Percentiles rank a stretch among this genome's conserved stretches.
phyloP scores from a whole-genome alignment of 2,113 vertebrate genomes.

The Ramphastos sulfuratus region DNA sequence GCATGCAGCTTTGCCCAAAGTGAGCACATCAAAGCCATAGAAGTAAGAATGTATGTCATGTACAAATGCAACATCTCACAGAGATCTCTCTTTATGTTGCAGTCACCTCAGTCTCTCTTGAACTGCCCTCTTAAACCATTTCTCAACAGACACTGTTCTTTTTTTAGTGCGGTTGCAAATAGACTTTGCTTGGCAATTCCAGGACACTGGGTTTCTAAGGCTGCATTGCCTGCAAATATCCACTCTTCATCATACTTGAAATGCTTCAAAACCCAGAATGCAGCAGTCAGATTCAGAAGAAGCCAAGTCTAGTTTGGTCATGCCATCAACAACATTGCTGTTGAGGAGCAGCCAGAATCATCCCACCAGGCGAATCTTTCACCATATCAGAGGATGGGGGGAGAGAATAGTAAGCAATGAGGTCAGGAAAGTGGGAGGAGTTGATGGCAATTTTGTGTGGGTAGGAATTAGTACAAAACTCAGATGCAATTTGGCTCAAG shows the following conservation, averaged over 20 bases:
- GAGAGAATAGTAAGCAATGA: background rate
- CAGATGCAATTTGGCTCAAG: accelerated
- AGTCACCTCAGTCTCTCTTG: background rate
- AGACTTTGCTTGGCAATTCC: background rate
- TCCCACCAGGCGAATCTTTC: background rate
- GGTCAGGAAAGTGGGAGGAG: background rate
- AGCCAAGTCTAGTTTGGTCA: background rate
- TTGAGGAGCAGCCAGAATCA: background rate
- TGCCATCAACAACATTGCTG: accelerated
- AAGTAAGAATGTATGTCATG: accelerated
- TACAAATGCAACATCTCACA: background rate
- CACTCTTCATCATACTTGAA: background rate
- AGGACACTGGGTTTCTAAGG: background rate
- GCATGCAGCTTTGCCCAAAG: background rate
- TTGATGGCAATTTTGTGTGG: background rate
- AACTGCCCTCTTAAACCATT: background rate
- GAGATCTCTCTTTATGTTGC: background rate
- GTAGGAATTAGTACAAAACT: background rate
- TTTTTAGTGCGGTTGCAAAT: background rate
- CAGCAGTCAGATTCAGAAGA: background rate
- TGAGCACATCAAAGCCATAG: background rate
- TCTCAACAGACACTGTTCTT: background rate
- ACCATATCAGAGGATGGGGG: accelerated
- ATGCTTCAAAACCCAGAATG: background rate
- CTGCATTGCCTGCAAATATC: background rate